phyloP scores from a whole-genome alignment of 2,888 invertebrate species.

The Drosophila kuntzei region DNA sequence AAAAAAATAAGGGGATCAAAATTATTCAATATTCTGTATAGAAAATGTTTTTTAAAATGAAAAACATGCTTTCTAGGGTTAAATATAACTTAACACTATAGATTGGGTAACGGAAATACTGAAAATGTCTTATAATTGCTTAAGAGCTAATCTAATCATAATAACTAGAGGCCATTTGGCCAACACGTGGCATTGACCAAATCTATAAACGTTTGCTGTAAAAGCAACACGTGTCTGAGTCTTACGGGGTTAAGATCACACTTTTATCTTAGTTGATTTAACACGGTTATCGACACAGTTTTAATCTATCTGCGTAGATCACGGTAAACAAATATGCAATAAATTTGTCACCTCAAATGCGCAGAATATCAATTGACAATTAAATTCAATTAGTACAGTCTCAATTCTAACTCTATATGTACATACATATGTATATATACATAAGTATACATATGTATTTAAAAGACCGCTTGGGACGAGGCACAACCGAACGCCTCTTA shows the following conservation, averaged over 20 bases:
- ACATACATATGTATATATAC: neutral
- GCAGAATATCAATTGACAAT: conserved; percentile 74
- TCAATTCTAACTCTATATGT: conserved; percentile 4
- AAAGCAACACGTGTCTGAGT: conserved; percentile 79
- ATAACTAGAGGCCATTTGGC: neutral
- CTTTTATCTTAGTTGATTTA: conserved; percentile 80
- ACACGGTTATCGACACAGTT: conserved; percentile 84
- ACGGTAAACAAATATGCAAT: conserved; percentile 82
- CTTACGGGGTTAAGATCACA: conserved; percentile 85
- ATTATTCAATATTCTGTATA: no score
- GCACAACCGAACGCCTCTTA: conserved; percentile 56
- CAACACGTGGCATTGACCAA: conserved; percentile 60
- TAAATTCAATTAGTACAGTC: conserved; percentile 56
- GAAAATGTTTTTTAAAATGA: neutral
- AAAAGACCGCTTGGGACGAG: neutral
- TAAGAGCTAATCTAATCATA: conserved; percentile 13
- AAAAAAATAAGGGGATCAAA: neutral
- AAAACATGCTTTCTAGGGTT: neutral
- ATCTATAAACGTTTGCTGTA: conserved; percentile 1
- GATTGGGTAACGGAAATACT: neutral
- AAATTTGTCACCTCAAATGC: conserved; percentile 84
- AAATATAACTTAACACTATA: neutral
- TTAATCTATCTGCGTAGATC: conserved; percentile 85
- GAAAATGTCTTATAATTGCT: neutral
- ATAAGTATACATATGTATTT: no score